A percentile compares a stretch with the other conserved stretches of the same genome.
phyloP scores from a whole-genome alignment of 35 echinoderm and acorn worm species.

The Ophiothrix spiculata region DNA sequence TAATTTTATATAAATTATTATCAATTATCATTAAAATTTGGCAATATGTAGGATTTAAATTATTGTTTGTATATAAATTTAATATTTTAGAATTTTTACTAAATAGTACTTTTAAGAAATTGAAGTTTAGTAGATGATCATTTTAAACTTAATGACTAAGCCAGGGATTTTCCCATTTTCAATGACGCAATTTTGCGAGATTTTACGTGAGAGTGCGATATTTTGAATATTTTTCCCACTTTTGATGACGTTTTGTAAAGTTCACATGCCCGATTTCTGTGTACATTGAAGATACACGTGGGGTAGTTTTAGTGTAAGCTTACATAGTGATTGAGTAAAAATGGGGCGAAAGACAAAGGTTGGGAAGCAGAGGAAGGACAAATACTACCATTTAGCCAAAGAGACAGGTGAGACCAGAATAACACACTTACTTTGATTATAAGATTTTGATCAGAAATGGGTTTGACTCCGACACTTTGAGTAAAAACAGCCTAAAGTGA shows the following conservation, averaged over 20 bases:
- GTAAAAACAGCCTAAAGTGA: too few species aligned
- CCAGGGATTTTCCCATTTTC: background rate
- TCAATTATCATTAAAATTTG: background rate
- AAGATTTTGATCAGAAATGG: too few species aligned
- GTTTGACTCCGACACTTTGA: too few species aligned
- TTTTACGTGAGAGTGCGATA: background rate
- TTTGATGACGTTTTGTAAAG: constrained; percentile 6
- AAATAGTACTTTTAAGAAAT: background rate
- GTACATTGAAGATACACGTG: background rate
- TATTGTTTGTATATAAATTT: background rate
- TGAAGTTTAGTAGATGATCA: background rate
- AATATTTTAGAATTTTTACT: background rate
- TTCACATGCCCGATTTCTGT: background rate
- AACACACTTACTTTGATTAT: too few species aligned
- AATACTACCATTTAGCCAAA: constrained; percentile 93
- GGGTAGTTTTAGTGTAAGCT: background rate
- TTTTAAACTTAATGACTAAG: background rate
- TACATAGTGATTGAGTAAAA: constrained; percentile 10
- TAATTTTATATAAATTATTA: background rate
- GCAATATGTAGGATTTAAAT: background rate
- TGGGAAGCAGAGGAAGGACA: constrained; percentile 88
- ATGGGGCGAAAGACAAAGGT: constrained; percentile 92
- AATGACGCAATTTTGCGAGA: background rate
- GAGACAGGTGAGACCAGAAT: constrained; percentile 85
- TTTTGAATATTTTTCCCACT: background rate